Conservation (phyloP, 37 sponge, comb jelly and placozoan genomes). For the Dysidea cf. avara region DNA sequence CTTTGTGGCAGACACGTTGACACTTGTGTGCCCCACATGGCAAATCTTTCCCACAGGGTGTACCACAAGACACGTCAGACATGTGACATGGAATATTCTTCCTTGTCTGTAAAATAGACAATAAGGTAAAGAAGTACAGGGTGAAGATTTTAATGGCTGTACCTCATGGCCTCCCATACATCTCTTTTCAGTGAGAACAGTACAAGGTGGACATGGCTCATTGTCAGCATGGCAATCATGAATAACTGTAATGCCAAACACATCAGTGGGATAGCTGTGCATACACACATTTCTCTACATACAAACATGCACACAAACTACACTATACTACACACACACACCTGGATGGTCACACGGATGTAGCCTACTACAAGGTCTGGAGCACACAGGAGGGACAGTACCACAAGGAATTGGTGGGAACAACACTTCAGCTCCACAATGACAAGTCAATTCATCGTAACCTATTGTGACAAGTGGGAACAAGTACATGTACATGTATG, state of each 20-base stretch:
- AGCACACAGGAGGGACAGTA: constrained; percentile 72
- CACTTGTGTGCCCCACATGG: constrained; percentile 80
- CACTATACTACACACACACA: not conserved
- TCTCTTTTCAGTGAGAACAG: constrained; percentile 64
- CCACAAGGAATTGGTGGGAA: constrained; percentile 95
- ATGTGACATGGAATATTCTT: constrained; percentile 82
- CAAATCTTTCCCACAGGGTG: constrained; percentile 57
- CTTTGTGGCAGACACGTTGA: constrained; percentile 69
- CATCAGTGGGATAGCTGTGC: not conserved
- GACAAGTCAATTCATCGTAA: constrained; percentile 85
- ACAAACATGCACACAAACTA: too few relatives aligned
- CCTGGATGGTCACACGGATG: constrained; percentile 83
- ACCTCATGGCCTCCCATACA: constrained; percentile 94
- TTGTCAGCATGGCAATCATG: constrained; percentile 87
- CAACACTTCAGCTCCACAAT: constrained; percentile 83
- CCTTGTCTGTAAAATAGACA: constrained; percentile 8
- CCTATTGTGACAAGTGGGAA: too few relatives aligned
- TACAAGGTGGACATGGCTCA: constrained; percentile 86
- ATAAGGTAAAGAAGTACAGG: not conserved
- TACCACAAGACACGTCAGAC: constrained; percentile 79
- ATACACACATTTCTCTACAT: too few relatives aligned
- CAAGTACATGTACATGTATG: not conserved
- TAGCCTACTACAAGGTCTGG: constrained; percentile 57
- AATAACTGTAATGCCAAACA: constrained; percentile 15
- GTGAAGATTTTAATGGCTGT: constrained; percentile 4